Conservation (phyloP, 2,888 invertebrate species). For the Tillus elongatus region DNA sequence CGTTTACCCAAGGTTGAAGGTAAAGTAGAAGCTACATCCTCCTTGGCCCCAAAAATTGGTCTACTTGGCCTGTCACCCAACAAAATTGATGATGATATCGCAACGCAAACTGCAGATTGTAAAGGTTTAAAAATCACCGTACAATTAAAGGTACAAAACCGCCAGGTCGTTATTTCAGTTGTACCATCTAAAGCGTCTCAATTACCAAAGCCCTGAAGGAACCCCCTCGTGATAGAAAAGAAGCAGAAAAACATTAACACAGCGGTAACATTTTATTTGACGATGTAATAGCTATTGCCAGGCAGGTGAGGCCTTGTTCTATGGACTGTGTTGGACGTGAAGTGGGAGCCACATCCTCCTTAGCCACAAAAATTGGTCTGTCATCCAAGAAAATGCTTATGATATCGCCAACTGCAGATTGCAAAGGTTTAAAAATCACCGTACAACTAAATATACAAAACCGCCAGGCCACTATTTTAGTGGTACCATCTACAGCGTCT, state of each 20-base stretch:
- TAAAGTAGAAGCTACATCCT: constrained; percentile 98
- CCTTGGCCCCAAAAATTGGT: constrained; percentile 98
- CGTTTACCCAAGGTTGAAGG: constrained; percentile 97
- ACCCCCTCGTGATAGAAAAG: constrained; percentile 96
- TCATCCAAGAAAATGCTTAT: constrained; percentile 89
- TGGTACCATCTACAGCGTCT: constrained; percentile 96
- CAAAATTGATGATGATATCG: constrained; percentile 99
- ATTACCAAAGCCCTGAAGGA: constrained; percentile 98
- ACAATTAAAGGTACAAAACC: constrained; percentile 92
- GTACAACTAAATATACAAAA: constrained; percentile 96
- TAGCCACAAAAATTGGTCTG: too few species aligned
- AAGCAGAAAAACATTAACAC: constrained; percentile 97
- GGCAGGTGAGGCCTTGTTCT: constrained; percentile 86
- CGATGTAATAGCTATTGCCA: constrained; percentile 84
- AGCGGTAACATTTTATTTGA: constrained; percentile 92
- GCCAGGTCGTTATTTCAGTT: constrained; percentile 94
- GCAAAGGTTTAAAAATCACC: constrained; percentile 99
- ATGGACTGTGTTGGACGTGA: too few species aligned
- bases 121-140: constrained; percentile 98
- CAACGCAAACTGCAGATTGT: constrained; percentile 98
- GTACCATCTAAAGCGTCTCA: constrained; percentile 94
- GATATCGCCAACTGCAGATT: constrained; percentile 98
- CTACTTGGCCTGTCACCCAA: constrained; percentile 98
- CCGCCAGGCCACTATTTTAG: constrained; percentile 92
- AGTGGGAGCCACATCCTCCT: too few species aligned